Evolutionary conservation across 1,140 invertebrate genomes (phyloP), one percentile per base, ranked within the genome.

Genomic region (Melipona quadrifasciata): DNA sequence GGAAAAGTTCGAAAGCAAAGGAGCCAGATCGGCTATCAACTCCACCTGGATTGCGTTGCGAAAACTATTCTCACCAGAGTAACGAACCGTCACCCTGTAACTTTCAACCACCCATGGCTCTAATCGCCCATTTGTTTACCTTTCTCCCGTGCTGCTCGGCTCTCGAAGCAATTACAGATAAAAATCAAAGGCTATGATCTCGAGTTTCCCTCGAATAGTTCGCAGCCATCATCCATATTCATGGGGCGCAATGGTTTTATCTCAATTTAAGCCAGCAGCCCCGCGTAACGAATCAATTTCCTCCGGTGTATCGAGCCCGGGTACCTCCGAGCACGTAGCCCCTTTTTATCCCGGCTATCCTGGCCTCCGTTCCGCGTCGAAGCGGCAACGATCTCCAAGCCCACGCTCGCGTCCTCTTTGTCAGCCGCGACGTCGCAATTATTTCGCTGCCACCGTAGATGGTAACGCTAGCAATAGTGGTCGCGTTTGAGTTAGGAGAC

Each of bases 391-490:
- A 78, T 80, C 27, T 21, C 70, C 61, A 70, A 74, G 80, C 76
- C 77, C 71, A 88, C 71, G 71, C 68, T 75, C 47, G 58, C 53
- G 72, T 86, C 57, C 61, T 86, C 80, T 89, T 89, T 89, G 84
- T 74, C 77, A 75, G 80, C 74, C 76, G 47, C 61, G 84, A 88
- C 84, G 81, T 89, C 51, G 84, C 78, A 80, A 89, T 89, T 86
- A 86, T 86, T 89, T 81, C 74, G 58, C 80, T 86, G 72, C 85
- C 77, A 88, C 84, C 84, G 84, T 86, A 88, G 31, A 80, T 80
- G 89, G 81, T 74, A 87, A 87, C 67, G 79, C 86, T 83, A 61
- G 76, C 75, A 31, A 67, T 61, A 55, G 65, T 72, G 21, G n/a
- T n/a, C 55, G 47, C 51, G 11, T 73, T 53, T 55, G 31, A 80